Conservation (phyloP, 2,113 vertebrate species). For the Alligator mississippiensis region DNA sequence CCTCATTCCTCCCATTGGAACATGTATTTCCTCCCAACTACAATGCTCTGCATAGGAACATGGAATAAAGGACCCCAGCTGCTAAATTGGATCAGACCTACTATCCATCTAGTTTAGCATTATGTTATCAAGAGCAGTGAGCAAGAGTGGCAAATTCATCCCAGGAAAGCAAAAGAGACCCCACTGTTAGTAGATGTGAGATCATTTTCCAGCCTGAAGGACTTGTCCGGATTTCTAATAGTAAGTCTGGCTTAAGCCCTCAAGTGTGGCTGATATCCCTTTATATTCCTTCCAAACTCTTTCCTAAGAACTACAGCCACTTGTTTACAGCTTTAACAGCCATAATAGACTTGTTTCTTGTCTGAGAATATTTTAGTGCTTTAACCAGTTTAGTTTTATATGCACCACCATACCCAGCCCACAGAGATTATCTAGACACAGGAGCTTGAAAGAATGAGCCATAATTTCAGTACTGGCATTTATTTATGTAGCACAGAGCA, state of each 20-base stretch:
- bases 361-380: background rate
- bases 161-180: slow-evolving; percentile 27
- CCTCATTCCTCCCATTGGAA: background rate
- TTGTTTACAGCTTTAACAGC: too few species aligned
- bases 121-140: background rate
- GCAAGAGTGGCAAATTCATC: background rate
- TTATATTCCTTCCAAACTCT: background rate
- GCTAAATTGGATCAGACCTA: background rate
- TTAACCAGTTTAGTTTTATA: background rate
- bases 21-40: background rate
- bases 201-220: slow-evolving; percentile 31
- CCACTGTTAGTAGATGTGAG: slow-evolving; percentile 26
- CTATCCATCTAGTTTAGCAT: background rate
- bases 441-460: background rate
- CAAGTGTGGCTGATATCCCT: background rate
- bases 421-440: background rate
- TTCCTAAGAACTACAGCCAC: background rate
- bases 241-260: background rate
- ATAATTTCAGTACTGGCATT: background rate
- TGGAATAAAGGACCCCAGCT: background rate
- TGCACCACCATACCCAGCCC: background rate
- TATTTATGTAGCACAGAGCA: background rate
- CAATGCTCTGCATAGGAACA: background rate
- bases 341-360: background rate
- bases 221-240: background rate